A percentile compares a stretch with the other conserved stretches of the same genome.
phyloP scores from a whole-genome alignment of 2,888 invertebrate species.

The Tachina grossa region DNA sequence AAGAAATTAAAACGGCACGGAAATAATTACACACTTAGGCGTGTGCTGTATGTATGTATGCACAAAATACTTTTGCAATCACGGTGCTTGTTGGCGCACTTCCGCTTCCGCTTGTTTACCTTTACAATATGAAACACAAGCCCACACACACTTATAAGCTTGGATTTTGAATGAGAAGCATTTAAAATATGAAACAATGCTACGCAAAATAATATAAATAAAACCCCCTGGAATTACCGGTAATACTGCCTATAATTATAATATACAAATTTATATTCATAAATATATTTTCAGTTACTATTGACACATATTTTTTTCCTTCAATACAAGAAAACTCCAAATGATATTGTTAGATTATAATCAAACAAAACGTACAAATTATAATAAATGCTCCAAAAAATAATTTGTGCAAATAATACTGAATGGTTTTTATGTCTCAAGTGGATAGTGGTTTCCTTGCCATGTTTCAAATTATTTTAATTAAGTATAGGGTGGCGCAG shows the following conservation, averaged over 20 bases:
- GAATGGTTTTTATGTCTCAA: too few relatives aligned
- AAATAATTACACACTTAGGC: constrained; percentile 69
- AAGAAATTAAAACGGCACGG: constrained; percentile 67
- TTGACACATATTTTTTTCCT: constrained; percentile 14
- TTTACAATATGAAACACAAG: constrained; percentile 13
- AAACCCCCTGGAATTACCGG: constrained; percentile 49
- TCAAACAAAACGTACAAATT: not conserved
- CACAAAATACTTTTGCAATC: constrained; percentile 64
- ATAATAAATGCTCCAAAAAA: not conserved
- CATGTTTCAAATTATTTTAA: too few relatives aligned
- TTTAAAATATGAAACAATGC: constrained; percentile 1
- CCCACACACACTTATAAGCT: not conserved
- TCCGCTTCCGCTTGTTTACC: constrained; percentile 67
- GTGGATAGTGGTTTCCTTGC: too few relatives aligned
- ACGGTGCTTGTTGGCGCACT: constrained; percentile 69
- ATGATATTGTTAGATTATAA: not conserved
- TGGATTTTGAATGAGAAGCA: not conserved
- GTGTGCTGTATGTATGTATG: constrained; percentile 55
- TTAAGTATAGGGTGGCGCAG: too few relatives aligned
- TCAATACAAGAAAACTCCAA: too few relatives aligned
- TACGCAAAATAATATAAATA: constrained; percentile 28
- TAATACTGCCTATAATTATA: constrained; percentile 46
- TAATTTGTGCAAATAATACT: too few relatives aligned
- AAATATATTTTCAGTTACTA: constrained; percentile 9
- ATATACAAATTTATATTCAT: constrained; percentile 43